Evolutionary conservation across 2,113 vertebrate genomes (phyloP).

Genomic region (Nothocercus nigrocapillus): DNA sequence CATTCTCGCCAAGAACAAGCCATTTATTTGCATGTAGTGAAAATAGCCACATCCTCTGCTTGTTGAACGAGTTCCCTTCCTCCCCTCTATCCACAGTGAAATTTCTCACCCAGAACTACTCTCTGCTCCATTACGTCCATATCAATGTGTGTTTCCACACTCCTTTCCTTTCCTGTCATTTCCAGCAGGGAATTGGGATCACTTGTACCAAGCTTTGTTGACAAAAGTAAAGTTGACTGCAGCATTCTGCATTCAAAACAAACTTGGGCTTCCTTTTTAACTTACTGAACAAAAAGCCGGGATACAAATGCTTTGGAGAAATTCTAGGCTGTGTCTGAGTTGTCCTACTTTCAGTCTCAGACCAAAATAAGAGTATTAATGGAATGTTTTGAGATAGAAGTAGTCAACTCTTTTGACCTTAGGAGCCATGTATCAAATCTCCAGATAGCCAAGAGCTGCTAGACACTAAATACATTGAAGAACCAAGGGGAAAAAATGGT

Average conservation of each 20-base stretch:
- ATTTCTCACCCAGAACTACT: background rate
- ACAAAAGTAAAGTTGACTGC: constrained; percentile 35
- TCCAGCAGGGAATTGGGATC: constrained; percentile 27
- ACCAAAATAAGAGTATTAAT: background rate
- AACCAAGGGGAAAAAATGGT: background rate
- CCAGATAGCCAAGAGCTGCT: background rate
- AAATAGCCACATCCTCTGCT: background rate
- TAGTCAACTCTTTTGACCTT: background rate
- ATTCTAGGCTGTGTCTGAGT: background rate
- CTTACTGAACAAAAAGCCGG: constrained; percentile 14
- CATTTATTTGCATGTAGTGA: background rate
- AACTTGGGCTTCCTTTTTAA: background rate
- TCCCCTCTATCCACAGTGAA: background rate
- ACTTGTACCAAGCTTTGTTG: constrained; percentile 8
- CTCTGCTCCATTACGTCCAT: background rate
- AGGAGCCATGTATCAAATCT: background rate
- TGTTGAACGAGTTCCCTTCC: background rate
- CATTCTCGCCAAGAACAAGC: background rate
- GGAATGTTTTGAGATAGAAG: background rate
- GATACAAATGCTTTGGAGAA: background rate
- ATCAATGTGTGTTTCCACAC: background rate
- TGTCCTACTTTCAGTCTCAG: background rate
- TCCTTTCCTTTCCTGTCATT: constrained; percentile 52
- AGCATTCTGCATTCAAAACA: background rate
- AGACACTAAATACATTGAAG: background rate